Evolutionary conservation across 2,888 invertebrate genomes (phyloP).

Genomic region (Dione vanillae): DNA sequence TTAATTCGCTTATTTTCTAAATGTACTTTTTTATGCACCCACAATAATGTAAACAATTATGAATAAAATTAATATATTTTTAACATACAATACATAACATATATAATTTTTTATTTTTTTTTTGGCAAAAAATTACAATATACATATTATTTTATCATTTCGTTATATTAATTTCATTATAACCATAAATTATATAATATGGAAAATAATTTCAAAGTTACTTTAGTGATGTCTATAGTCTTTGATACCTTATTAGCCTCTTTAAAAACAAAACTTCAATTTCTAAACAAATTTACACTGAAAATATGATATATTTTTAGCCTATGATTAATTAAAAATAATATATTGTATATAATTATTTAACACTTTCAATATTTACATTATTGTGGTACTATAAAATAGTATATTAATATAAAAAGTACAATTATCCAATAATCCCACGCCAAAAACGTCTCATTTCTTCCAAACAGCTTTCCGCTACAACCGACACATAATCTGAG

Average conservation of each 20-base stretch:
- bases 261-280: too few relatives aligned
- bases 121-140: not conserved
- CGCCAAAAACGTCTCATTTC: conserved; percentile 73
- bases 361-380: conserved; percentile 6
- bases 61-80: not conserved
- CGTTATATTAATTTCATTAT: not conserved
- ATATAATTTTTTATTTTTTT: too few relatives aligned
- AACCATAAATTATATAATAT: not conserved
- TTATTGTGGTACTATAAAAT: conserved; percentile 23
- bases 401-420: conserved; percentile 8
- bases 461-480: conserved; percentile 81
- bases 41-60: conserved; percentile 20
- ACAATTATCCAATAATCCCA: conserved; percentile 66
- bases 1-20: not conserved
- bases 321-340: too few relatives aligned
- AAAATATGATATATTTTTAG: too few relatives aligned
- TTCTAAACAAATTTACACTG: too few relatives aligned
- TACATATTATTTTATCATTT: not conserved
- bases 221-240: not conserved
- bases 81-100: too few relatives aligned
- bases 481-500: conserved; percentile 78
- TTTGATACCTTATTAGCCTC: too few relatives aligned
- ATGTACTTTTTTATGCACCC: conserved; percentile 7
- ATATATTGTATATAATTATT: not conserved
- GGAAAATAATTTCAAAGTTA: conserved; percentile 2